Percentiles rank a stretch among this genome's conserved stretches.
phyloP scores from a whole-genome alignment of 1,140 invertebrate genomes.

The Babylonia areolata region DNA sequence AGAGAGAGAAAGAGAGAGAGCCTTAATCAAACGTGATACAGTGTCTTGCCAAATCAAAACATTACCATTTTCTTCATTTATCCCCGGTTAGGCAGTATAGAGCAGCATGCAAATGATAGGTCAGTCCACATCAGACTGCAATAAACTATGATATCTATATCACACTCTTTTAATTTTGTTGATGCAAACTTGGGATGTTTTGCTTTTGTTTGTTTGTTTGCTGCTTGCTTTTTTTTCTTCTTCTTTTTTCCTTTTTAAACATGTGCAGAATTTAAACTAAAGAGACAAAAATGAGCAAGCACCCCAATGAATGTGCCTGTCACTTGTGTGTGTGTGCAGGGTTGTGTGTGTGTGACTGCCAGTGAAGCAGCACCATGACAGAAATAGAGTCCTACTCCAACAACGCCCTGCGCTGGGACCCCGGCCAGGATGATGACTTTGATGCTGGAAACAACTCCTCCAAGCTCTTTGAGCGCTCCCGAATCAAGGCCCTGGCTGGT shows the following conservation, averaged over 20 bases:
- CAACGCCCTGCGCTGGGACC: constrained; percentile 72
- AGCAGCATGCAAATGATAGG: too few species aligned
- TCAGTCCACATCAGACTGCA: too few species aligned
- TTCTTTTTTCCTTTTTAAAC: too few species aligned
- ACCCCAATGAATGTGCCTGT: too few species aligned
- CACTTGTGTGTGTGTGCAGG: constrained; percentile 26
- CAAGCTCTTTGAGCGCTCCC: constrained; percentile 97
- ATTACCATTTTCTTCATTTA: neutral
- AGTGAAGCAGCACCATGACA: constrained; percentile 63
- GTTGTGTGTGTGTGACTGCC: constrained; percentile 33
- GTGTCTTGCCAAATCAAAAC: neutral
- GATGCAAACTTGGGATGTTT: too few species aligned
- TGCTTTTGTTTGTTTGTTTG: too few species aligned
- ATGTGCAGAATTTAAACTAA: too few species aligned
- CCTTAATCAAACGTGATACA: neutral
- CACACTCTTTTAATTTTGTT: too few species aligned
- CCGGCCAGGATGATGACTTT: constrained; percentile 88
- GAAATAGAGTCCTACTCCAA: constrained; percentile 69
- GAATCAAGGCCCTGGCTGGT: constrained; percentile 99
- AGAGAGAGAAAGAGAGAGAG: neutral
- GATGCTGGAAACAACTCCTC: constrained; percentile 99
- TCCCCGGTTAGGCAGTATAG: too few species aligned
- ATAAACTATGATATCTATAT: too few species aligned
- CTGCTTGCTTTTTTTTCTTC: too few species aligned
- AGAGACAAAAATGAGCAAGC: too few species aligned